Evolutionary conservation across 2,113 vertebrate species (phyloP), one percentile per base, ranked within the genome.

Genomic region (Rhynchomys soricoides): DNA sequence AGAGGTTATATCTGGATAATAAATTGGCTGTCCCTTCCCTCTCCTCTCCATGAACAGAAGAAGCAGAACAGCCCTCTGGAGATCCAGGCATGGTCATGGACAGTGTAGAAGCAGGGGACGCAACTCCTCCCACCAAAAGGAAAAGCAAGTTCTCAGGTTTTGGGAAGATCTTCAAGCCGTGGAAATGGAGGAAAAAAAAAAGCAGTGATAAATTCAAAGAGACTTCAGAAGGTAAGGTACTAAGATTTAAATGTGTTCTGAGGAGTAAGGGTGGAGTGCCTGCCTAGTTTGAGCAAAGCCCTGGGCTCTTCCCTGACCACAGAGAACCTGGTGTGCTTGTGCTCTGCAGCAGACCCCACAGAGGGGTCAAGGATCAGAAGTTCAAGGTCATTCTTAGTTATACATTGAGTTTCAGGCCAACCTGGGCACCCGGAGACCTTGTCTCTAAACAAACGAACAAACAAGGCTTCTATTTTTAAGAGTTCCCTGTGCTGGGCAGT

Each of bases 111-210:
- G 98, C 98, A 0, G 99, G 99, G 50, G 99, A 99, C 88, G 98
- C 96, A 89, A 99, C 99, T 0, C 99, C 99, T 95, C 99, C 99
- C 64, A 99, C 99, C 1, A 99, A 99, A 97, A 99, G 99, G 94
- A 99, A 99, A 98, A 99, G 99, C 98, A 99, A 99, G 98, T 99
- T 99, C 97, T 99, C 99, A 0, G 98, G 99, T 77, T 99, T 99
- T 90, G 99, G 99, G 97, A 99, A 99, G 98, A 99, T 99, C 98
- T 99, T 99, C 98, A 99, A 99, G 96, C 99, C 99, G 7, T 99
- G 99, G 99, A 99, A 99, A 97, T 99, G 99, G 99, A 98, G 99
- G 97, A 99, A 99, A 99, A 99, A 99, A 99, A 99, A 99, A 99
- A 99, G 99, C 98, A 99, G 99, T 64, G 99, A 99, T 96, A 99